Evolutionary conservation across 2,888 invertebrate species (phyloP), one percentile per base, ranked within the genome.

Genomic region (Ectropis crepuscularia): DNA sequence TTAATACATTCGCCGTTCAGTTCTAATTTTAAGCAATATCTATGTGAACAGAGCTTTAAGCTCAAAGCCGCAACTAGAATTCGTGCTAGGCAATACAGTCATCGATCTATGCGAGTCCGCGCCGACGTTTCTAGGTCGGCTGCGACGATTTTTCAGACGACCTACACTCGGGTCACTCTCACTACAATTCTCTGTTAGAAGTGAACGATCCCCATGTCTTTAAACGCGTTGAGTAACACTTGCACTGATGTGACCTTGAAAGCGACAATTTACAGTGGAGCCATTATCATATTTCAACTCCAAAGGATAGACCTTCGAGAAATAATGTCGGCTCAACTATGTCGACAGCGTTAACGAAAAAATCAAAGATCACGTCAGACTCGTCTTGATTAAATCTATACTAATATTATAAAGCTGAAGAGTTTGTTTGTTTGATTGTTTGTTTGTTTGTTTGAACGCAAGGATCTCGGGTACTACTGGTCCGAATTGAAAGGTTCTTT

Each of bases 61-160:
- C 74, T 73, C 72, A 72, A 73, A 69, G 64, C 65, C 68, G 74
- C 47, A n/a, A 43, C 70, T 79, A 78, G 76, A 74, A 77, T 73
- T 74, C 68, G 50, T 64, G 71, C 70, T 57, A 68, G 68, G 69
- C 68, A 72, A 68, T 74, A 73, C 74, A 65, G 67, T 65, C 73
- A 81, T 81, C 77, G 79, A 85, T 88, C 86, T 83, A 79, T 76
- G 80, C 79, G 78, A 65, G 73, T 72, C 72, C 65, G 80, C 74
- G 72, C 72, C 64, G 81, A 81, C 80, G 76, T 85, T 87, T 89
- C 83, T 88, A 87, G 89, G 88, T 86, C 87, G 72, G 59, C 63
- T 66, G 65, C 71, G 58, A 74, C 76, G 67, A 80, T 82, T 81
- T 80, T 78, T 77, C 78, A 75, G 68, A 70, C 71, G 62, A 65